Evolutionary conservation across 2,797 vertebrate species (phyloP).

Genomic region (Tragelaphus eurycerus): DNA sequence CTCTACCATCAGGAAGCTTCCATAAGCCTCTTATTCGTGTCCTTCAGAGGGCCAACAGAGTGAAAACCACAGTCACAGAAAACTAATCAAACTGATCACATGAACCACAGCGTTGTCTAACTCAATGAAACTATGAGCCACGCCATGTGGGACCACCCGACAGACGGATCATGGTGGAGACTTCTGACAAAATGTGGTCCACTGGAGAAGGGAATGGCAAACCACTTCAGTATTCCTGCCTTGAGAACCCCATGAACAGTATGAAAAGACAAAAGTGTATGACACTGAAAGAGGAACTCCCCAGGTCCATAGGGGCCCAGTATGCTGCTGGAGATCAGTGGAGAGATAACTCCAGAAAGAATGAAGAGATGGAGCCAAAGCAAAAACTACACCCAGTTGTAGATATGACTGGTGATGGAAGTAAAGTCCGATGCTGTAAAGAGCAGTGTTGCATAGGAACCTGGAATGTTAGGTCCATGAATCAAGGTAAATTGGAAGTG

Average conservation of each 20-base stretch:
- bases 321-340: not conserved
- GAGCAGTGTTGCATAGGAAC: not conserved
- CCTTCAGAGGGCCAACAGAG: not conserved
- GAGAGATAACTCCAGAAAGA: not conserved
- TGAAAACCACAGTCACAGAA: not conserved
- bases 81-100: not conserved
- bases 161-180: not conserved
- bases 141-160: not conserved
- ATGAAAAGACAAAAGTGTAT: not conserved
- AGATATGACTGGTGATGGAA: not conserved
- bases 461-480: not conserved
- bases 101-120: not conserved
- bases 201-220: not conserved
- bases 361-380: not conserved
- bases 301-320: not conserved
- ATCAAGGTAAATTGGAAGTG: not conserved
- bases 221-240: not conserved
- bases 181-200: not conserved
- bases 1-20: not conserved
- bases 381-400: not conserved
- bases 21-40: not conserved
- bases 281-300: not conserved
- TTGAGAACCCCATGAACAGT: not conserved
- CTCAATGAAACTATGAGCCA: not conserved
- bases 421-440: fast-evolving